Evolutionary conservation across 2,888 invertebrate species (phyloP).

Genomic region (Limulus polyphemus): DNA sequence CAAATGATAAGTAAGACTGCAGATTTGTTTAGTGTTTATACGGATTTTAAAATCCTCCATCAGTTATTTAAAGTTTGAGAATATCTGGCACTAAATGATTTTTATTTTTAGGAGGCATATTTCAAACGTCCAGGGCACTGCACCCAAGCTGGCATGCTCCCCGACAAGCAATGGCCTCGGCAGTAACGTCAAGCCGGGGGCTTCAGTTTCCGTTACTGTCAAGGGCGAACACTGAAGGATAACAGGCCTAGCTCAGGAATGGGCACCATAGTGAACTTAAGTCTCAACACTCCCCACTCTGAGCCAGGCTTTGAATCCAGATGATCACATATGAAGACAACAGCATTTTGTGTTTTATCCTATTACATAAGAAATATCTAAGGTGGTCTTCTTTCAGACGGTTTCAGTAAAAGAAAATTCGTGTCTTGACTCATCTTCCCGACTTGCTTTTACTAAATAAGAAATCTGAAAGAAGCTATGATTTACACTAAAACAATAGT

Average conservation of each 20-base stretch:
- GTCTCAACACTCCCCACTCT: conserved; percentile 9
- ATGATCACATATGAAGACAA: conserved; percentile 29
- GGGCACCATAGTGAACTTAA: not conserved
- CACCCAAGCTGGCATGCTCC: conserved; percentile 27
- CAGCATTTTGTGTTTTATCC: conserved; percentile 10
- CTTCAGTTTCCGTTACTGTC: conserved; percentile 25
- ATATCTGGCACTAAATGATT: not conserved
- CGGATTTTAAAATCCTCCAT: not conserved
- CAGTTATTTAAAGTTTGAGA: not conserved
- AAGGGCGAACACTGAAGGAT: conserved; percentile 22
- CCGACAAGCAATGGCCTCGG: conserved; percentile 24
- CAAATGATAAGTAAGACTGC: not conserved
- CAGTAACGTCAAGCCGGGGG: conserved; percentile 24
- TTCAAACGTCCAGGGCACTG: conserved; percentile 20
- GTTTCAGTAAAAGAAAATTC: too few relatives aligned
- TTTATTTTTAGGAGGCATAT: conserved; percentile 19
- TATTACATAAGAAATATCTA: too few relatives aligned
- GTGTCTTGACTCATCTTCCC: too few relatives aligned
- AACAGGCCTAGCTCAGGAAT: conserved; percentile 8
- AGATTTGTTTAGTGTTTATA: not conserved
- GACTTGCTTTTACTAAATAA: too few relatives aligned
- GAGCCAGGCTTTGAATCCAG: conserved; percentile 15
- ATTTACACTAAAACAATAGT: too few relatives aligned
- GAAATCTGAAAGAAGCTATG: too few relatives aligned
- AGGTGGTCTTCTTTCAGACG: not conserved